A percentile compares a stretch with the other conserved stretches of the same genome.
Evolutionary conservation across 2,888 invertebrate species (phyloP).

Genomic region (Drosophila austrosaltans): DNA sequence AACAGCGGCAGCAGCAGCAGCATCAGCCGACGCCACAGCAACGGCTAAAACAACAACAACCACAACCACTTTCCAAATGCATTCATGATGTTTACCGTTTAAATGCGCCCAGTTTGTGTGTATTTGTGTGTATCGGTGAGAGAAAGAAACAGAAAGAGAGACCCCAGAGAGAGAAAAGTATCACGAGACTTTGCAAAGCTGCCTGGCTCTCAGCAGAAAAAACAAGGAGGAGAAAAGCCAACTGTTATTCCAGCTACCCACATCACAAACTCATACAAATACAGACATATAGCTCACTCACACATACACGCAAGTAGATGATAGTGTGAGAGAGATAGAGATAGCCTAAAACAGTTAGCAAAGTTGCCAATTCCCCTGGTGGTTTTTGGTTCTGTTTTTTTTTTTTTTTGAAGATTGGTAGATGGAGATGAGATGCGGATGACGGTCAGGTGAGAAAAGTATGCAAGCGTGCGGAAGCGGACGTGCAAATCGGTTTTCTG

Average conservation of each 20-base stretch:
- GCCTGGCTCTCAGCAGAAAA: constrained; percentile 46
- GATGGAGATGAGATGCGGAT: constrained; percentile 13
- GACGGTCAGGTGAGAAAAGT: constrained; percentile 9
- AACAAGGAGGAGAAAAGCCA: constrained; percentile 63
- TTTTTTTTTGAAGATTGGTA: constrained; percentile 1
- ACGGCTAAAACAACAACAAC: constrained; percentile 68
- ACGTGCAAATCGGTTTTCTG: constrained; percentile 9
- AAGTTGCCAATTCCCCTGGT: constrained; percentile 15
- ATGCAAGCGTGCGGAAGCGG: constrained; percentile 12
- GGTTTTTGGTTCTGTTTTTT: constrained; percentile 12
- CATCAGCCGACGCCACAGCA: constrained; percentile 44
- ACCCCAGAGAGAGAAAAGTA: constrained; percentile 3
- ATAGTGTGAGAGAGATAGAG: constrained; percentile 2
- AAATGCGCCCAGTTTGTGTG: constrained; percentile 72
- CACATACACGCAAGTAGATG: constrained; percentile 32
- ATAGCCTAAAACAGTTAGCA: constrained; percentile 13
- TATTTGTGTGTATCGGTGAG: constrained; percentile 43
- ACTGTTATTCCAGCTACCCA: constrained; percentile 35
- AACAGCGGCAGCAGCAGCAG: constrained; percentile 56
- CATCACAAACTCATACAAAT: constrained; percentile 23
- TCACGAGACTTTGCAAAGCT: constrained; percentile 9
- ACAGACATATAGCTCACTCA: constrained; percentile 11
- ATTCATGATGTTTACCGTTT: constrained; percentile 78
- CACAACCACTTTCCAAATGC: constrained; percentile 80
- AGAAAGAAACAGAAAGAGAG: constrained; percentile 25